Base-by-base conservation (phyloP, 2,113 vertebrate genomes). In the Trichechus manatus region DNA sequence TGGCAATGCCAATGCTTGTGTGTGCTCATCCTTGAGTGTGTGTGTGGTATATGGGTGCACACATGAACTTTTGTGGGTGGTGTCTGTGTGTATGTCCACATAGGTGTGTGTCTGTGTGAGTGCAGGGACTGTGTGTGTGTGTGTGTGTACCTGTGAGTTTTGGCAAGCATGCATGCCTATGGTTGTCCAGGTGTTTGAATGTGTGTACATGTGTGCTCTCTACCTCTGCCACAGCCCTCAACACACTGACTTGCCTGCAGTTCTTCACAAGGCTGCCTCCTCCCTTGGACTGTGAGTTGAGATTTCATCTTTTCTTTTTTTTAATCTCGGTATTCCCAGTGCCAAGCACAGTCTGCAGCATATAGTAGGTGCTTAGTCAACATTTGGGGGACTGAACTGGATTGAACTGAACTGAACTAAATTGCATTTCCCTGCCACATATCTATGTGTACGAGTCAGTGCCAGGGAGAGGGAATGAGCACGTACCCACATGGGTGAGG, bases 281-380 rank as follows among this genome's bases (percentile, higher is more conserved):
- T 92, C 33, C 59, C 84, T 92, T 53, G 31, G 88, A 88, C 7
- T 80, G 10, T 42, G 70, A 90, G 56, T 23, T 79, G 36, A 95
- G 14, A 80, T 63, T 90, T 85, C 64, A 11, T 42, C 23, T 36
- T 80, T 66, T 22, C 27, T 72, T n/a, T n/a, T 80, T 56, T 74
- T 61, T 14, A 72, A 78, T 56, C n/a, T 93, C 87, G 36, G 4
- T 77, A 82, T 77, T 81, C 47, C 50, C 77, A 47, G 4, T 15
- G 89, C 87, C 36, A 42, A 78, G 53, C 25, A 66, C n/a, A 56
- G 6, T 47, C 47, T 27, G 27, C 8, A 53, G 47, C 23, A 29
- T 80, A 42, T 20, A 92, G 68, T 88, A 87, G 79, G 75, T 91
- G 79, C 89, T 97, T 92, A 83, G 64, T 93, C 92, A 97, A 80